Evolutionary conservation across 2,797 vertebrate genomes (phyloP), one percentile per base, ranked within the genome.

Genomic region (Diglossa cyanea): DNA sequence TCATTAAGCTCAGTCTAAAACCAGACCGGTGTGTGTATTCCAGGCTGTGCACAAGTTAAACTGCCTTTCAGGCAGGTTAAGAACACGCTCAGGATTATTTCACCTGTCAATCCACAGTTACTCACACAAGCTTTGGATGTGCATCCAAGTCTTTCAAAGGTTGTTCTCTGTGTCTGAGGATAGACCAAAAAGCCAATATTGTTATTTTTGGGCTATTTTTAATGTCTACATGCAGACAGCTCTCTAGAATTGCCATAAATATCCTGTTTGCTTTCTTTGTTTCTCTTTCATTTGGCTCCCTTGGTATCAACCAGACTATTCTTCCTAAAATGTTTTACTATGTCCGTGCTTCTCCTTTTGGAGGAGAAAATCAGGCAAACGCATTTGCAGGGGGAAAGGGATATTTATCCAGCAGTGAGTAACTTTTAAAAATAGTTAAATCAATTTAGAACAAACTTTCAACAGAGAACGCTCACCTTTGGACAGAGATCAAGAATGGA

Each of bases 361-460:
- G 95, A 93, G 87, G 51, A 66, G 72, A 54, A 93, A 93, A 94
- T 40, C 55, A 39, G 85, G 82, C 40, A 88, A 91, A 93, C 2
- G 6, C 79, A 88, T 93, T 86, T 90, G 23, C 68, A 70, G 21
- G 66, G 86, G 89, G 78, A 72, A 86, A 91, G 37, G 51, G 81
- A 6, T 94, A 94, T 96, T 96, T 96, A 81, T 81, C 71, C 89
- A 93, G 70, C 94, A 90, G 50, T 2, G 44, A 86, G 87, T 28
- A 37, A 95, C 82, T 93, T 95, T 94, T 93, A 86, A 93, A 95
- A 96, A 96, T 84, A 93, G 91, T 90, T 95, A 84, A 94, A 96
- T 94, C 82, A 84, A 86, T 96, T 94, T 90, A 91, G 87, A 86
- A 39, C 79, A 57, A 93, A 94, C 91, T 91, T 84, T 60, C 76